Base-by-base conservation (phyloP, 2,888 invertebrate genomes). In the Watsonalla cultraria region DNA sequence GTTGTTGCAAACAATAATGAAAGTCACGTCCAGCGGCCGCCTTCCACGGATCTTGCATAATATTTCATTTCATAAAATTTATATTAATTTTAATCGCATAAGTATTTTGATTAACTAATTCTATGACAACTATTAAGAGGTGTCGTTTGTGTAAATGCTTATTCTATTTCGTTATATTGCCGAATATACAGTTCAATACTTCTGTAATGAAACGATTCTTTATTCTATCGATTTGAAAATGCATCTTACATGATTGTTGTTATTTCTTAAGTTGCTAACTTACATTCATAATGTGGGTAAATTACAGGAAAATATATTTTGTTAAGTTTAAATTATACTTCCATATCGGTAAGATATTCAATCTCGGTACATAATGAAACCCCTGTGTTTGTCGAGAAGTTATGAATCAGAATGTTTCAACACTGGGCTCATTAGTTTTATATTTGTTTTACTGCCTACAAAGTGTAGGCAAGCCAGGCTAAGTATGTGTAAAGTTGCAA, bases 1-100 rank as follows among this genome's bases (percentile, higher is more conserved):
- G 48, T 35, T 48, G 48, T 48, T 48, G 6, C 47, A 35, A 48
- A 48, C 48, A 48, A 48, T 48, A 35, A 48, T 48, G 48, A 48
- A 47, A 34, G 48, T 48, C 48, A 48, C 14, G 35, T 35, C 13
- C 48, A 34, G 14, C n/a, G 14, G 14, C 8, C 24, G 35, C 34
- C 14, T 48, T 48, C n/a, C 34, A 37, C 14, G 35, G 33, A 35
- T 48, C 48, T 48, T 48, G 35, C 48, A 4, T 48, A 13, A 48
- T 7, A 48, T 47, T 47, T 35, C n/a, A 35, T 34, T 34, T 13
- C n/a, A 1, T 48, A 34, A 8, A 8, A 48, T 48, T 48, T 13
- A 48, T 35, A 35, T 47, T 34, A 47, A 33, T 42, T 42, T 42
- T 11, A 9, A 42, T 42, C 42, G 42, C 11, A 11, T 8, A 42